Evolutionary conservation across 2,888 invertebrate species (phyloP).

Genomic region (Gymnoscelis rufifasciata): DNA sequence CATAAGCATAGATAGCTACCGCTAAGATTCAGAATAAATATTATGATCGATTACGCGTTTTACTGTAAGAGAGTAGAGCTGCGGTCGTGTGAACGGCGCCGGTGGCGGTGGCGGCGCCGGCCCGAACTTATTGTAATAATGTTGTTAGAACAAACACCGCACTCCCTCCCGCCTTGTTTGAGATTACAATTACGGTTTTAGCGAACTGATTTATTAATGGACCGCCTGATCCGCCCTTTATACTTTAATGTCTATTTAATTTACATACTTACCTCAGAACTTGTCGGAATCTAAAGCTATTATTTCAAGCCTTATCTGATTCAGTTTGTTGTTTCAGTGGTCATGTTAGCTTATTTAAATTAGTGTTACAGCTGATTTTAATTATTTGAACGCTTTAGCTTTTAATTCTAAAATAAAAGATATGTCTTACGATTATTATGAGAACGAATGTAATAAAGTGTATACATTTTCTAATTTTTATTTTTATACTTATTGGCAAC

Average conservation of each 20-base stretch:
- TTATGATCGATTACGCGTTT: slow-evolving; percentile 20
- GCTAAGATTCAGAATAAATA: slow-evolving; percentile 19
- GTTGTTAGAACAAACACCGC: slow-evolving; percentile 76
- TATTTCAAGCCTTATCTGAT: slow-evolving; percentile 24
- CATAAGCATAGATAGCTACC: slow-evolving; percentile 14
- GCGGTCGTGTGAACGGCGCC: slow-evolving; percentile 49
- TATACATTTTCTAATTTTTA: too few species aligned
- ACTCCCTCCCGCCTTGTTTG: slow-evolving; percentile 71
- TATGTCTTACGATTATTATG: too few species aligned
- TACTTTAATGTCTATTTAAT: slow-evolving; percentile 77
- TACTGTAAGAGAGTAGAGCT: slow-evolving; percentile 31
- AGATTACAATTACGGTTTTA: slow-evolving; percentile 80
- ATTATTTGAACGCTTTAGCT: slow-evolving; percentile 4
- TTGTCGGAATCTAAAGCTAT: slow-evolving; percentile 26
- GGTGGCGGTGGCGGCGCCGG: slow-evolving; percentile 36
- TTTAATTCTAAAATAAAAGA: neutral
- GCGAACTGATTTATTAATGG: slow-evolving; percentile 80
- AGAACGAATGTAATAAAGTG: too few species aligned
- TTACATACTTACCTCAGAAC: slow-evolving; percentile 57
- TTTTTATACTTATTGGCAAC: too few species aligned
- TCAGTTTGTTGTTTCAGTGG: slow-evolving; percentile 7
- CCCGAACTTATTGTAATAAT: slow-evolving; percentile 78
- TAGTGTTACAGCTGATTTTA: slow-evolving; percentile 14
- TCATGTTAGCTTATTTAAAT: slow-evolving; percentile 14
- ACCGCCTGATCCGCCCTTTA: slow-evolving; percentile 76